phyloP scores from a whole-genome alignment of 2,888 invertebrate species.

The Polyploca ridens region DNA sequence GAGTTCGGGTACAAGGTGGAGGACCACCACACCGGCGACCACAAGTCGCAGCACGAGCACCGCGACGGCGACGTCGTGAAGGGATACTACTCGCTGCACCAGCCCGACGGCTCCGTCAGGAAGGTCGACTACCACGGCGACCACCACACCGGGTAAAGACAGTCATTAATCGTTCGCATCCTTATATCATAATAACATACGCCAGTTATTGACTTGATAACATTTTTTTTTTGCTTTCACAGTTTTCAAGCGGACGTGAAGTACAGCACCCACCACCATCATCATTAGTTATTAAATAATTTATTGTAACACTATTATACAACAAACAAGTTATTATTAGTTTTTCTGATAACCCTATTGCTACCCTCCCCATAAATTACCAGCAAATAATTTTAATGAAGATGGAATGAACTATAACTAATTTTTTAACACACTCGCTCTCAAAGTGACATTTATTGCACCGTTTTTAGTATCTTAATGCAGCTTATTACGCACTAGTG shows the following conservation, averaged over 20 bases:
- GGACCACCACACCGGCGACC: conserved; percentile 73
- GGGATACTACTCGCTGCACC: conserved; percentile 64
- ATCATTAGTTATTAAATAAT: conserved; percentile 27
- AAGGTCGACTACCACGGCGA: conserved; percentile 79
- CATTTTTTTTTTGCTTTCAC: conserved; percentile 25
- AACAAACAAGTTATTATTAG: neutral
- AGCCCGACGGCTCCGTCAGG: conserved; percentile 77
- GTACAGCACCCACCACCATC: conserved; percentile 57
- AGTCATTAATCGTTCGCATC: neutral
- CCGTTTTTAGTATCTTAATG: too few relatives aligned
- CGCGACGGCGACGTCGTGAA: conserved; percentile 76
- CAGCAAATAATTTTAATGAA: too few relatives aligned
- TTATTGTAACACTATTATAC: neutral
- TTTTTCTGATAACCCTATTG: neutral
- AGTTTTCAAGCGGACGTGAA: conserved; percentile 68
- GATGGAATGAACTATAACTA: too few relatives aligned
- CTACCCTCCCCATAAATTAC: too few relatives aligned
- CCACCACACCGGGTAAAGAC: conserved; percentile 8
- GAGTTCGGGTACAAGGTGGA: conserved; percentile 50
- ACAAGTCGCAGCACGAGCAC: conserved; percentile 73
- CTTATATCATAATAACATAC: neutral
- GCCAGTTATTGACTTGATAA: neutral
- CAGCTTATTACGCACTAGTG: too few relatives aligned
- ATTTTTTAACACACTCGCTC: too few relatives aligned
- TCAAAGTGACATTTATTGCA: too few relatives aligned